phyloP scores from a whole-genome alignment of 2,797 vertebrate genomes.

The Gouania willdenowi region DNA sequence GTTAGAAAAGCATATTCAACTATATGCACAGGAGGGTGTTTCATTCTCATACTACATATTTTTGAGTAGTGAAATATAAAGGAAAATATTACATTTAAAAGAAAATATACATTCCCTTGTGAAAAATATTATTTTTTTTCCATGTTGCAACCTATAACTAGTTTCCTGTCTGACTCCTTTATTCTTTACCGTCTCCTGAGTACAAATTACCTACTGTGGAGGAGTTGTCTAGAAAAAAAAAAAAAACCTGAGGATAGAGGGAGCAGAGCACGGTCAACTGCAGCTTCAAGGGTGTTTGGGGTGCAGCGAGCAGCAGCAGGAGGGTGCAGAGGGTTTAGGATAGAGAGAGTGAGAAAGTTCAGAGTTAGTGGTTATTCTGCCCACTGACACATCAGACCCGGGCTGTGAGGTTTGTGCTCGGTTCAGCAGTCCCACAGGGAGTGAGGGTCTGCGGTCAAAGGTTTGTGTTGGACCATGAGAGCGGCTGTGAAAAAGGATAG shows the following conservation, averaged over 20 bases:
- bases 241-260: conserved; percentile 30
- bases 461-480: conserved; percentile 49
- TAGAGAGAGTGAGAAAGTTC: conserved; percentile 28
- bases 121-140: conserved; percentile 14
- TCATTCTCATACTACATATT: conserved; percentile 28
- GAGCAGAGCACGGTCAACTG: conserved; percentile 39
- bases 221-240: conserved; percentile 48
- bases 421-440: conserved; percentile 63
- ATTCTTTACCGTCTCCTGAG: conserved; percentile 20
- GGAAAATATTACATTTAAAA: conserved; percentile 19
- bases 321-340: conserved; percentile 7
- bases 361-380: conserved; percentile 41
- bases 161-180: conserved; percentile 9
- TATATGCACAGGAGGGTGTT: conserved; percentile 31
- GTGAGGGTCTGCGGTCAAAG: conserved; percentile 60
- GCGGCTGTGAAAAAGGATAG: conserved; percentile 42
- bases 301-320: conserved; percentile 4
- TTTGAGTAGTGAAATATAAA: conserved; percentile 22
- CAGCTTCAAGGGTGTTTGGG: conserved; percentile 40
- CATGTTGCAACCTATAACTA: conserved; percentile 20
- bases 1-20: conserved; percentile 35
- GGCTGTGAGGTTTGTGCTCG: conserved; percentile 57
- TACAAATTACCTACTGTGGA: conserved; percentile 51
- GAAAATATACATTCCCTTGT: conserved; percentile 4
- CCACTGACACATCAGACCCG: conserved; percentile 54